These are phyloP conservation scores for Alligator mississippiensis DNA, from an alignment of 2,113 vertebrate species.

Conservation along the genomic window DNA sequence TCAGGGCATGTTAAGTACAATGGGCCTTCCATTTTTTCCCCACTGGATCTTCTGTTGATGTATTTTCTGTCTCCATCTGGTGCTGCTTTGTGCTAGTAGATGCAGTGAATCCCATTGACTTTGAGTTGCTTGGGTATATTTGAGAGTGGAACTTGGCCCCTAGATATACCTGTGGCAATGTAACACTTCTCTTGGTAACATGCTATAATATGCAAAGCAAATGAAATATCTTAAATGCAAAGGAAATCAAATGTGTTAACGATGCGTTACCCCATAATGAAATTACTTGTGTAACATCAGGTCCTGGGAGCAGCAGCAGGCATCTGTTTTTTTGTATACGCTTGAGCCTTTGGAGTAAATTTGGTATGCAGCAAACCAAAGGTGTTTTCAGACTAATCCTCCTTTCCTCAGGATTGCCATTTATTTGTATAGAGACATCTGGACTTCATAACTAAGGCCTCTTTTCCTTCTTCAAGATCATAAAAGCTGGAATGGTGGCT, in stretches of 20 bases:
- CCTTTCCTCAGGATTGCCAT: neutral
- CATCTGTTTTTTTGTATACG: neutral
- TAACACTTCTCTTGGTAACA: conserved; percentile 1
- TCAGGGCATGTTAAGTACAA: neutral
- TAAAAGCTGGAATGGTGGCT: neutral
- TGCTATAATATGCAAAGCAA: conserved; percentile 32
- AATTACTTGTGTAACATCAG: conserved; percentile 27
- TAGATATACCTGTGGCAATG: neutral
- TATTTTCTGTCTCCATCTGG: neutral
- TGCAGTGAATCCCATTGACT: neutral
- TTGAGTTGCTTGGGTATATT: neutral
- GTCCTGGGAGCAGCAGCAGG: neutral
- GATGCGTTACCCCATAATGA: conserved; percentile 30
- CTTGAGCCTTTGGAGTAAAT: conserved; percentile 4
- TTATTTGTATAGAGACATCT: neutral
- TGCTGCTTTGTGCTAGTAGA: neutral
- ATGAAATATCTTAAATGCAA: conserved; percentile 18
- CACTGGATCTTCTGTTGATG: neutral
- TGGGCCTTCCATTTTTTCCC: neutral
- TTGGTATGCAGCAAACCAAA: neutral
- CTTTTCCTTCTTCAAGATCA: neutral
- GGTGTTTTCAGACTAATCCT: neutral
- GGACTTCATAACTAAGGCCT: neutral
- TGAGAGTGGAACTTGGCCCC: neutral
- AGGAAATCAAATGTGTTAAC: conserved; percentile 51